Base-by-base conservation (phyloP, 2,888 invertebrate species). In the Xylocampa areola region DNA sequence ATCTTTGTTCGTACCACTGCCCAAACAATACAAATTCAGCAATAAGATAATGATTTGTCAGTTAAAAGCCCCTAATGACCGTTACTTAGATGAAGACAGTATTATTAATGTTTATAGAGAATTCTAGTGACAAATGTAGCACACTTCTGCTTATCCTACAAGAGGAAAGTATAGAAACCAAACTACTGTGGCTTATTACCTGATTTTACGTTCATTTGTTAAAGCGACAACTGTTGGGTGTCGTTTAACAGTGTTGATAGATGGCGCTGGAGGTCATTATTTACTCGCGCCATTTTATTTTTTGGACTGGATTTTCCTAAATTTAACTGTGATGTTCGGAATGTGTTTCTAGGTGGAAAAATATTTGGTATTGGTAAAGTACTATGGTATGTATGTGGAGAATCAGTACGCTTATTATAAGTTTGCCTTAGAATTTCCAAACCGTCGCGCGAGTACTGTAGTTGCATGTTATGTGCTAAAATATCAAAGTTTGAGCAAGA, bases 71-170 rank as follows among this genome's bases (percentile, higher is more conserved):
- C 51, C 29, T 21, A 52, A 60, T 57, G 43, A 59, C 63, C 43
- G 58, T 58, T 68, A 52, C 32, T 51, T 74, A 71, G 61, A 52
- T 45, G 40, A 67, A 65, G 48, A 71, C 74, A 74, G 75, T 75
- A 75, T 75, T 77, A 77, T 77, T 77, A 74, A 75, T 68, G 23
- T 68, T 59, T 73, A 68, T 71, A 75, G 61, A 40, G 32, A 55
- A 66, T 33, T 53, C 53, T 75, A 72, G 71, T 37, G 23, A 41
- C 43, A 23, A 68, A 54, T 39, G 41, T 65, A 66, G 66, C 35
- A 19, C 21, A 36, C 6, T 35, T 48, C 21, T 29, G 43, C 33
- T 48, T 49, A 25, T 32, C 35, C 35, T 11, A 21, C 11, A 0
- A 32, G 1, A n/a, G 45, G 35, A 17, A 29, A 50, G 49, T 41